These are phyloP conservation scores for Lamellibrachia luymesi DNA, from an alignment of 1,140 invertebrate genomes.

Conservation along the genomic window DNA sequence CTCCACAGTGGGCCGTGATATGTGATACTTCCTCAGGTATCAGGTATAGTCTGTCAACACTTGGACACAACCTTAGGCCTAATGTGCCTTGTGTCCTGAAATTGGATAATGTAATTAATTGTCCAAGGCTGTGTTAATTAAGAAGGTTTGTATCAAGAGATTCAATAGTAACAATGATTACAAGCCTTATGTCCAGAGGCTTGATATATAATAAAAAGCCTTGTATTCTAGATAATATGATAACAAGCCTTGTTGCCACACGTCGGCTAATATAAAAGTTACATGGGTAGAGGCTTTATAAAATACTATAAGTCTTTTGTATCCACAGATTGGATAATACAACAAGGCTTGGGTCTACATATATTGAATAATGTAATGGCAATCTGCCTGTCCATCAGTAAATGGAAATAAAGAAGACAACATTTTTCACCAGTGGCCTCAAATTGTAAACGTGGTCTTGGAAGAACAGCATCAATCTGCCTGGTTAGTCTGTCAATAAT, in stretches of 20 bases:
- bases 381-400: neutral
- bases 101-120: neutral
- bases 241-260: neutral
- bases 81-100: neutral
- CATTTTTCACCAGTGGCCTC: neutral
- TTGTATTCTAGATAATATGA: neutral
- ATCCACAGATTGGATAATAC: neutral
- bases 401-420: neutral
- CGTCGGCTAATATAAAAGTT: neutral
- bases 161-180: neutral
- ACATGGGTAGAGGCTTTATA: too few species aligned
- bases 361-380: neutral
- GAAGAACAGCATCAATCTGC: too few species aligned
- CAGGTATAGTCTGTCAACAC: neutral
- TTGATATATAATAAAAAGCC: neutral
- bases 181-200: neutral
- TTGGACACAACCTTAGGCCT: neutral
- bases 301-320: neutral
- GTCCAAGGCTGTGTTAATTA: neutral
- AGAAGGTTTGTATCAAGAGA: neutral
- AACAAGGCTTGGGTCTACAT: neutral
- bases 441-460: too few species aligned
- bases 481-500: neutral
- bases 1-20: neutral
- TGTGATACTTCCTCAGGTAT: neutral